Conservation (phyloP, 2,888 invertebrate species). For the Andricus quercusramuli region DNA sequence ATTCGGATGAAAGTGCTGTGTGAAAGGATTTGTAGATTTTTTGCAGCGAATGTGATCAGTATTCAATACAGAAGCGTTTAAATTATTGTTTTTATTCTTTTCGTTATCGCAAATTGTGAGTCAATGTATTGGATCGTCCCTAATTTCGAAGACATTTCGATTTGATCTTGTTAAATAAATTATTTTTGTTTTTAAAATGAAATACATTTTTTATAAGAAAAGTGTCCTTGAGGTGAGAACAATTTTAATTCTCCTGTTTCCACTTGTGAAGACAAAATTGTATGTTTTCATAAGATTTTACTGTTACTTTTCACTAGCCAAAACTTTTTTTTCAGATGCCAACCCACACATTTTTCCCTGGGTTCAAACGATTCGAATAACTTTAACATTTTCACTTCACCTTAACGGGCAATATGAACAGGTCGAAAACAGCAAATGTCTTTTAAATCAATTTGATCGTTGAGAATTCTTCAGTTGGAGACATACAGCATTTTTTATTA, state of each 20-base stretch:
- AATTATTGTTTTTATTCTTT: not conserved
- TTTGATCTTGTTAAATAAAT: not conserved
- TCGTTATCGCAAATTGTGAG: not conserved
- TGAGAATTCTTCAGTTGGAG: too few relatives aligned
- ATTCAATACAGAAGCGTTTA: not conserved
- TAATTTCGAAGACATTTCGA: not conserved
- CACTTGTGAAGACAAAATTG: too few relatives aligned
- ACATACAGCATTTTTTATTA: too few relatives aligned
- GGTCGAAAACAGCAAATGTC: too few relatives aligned
- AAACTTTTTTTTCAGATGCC: too few relatives aligned
- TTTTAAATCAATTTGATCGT: too few relatives aligned
- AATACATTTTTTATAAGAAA: not conserved
- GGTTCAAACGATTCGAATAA: too few relatives aligned
- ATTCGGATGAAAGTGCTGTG: not conserved
- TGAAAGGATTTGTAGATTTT: not conserved
- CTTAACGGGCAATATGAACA: too few relatives aligned
- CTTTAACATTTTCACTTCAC: too few relatives aligned
- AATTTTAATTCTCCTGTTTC: not conserved
- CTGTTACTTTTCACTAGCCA: too few relatives aligned
- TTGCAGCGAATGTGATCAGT: not conserved
- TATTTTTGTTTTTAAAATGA: slow-evolving; percentile 1
- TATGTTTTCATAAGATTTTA: too few relatives aligned
- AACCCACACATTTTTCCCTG: too few relatives aligned
- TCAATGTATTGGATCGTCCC: not conserved
- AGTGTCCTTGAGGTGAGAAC: not conserved